Evolutionary conservation across 2,113 vertebrate species (phyloP), one percentile per base, ranked within the genome.

Genomic region (Syngnathoides biaculeatus): DNA sequence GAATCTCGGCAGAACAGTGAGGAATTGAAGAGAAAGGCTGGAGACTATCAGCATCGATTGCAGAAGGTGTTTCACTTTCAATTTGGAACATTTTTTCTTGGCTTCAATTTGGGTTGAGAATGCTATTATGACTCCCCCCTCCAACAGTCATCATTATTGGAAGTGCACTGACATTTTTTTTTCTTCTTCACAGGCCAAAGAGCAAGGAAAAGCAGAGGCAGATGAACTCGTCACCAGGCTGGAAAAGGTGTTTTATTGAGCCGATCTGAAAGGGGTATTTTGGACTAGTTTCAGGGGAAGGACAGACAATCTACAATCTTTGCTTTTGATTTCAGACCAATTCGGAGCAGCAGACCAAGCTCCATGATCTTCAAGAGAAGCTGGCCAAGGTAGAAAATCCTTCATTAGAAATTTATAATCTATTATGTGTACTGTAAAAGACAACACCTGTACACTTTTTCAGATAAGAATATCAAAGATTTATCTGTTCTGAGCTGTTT

Each of bases 281-380:
- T 8, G 10, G 5, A 17, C 52, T 55, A 55, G 22, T 55, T 55
- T 57, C 14, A 17, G 55, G 15, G 15, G 6, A 27, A 30, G 30
- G 24, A 39, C 42, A 4, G 17, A 48, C 11, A 26, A 61, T 45
- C 55, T 61, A 7, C 1, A 55, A n/a, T 35, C 10, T 40, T 17
- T 50, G 24, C 58, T 60, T 45, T n/a, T 81, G 20, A 77, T 63
- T 81, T 57, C 57, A 99, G 97, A 94, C 93, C 79, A 98, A 94
- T 83, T 87, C 91, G 56, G 97, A 99, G 67, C 96, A 98, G 88
- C 96, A 97, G 79, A 83, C 86, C 68, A 99, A 94, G 90, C 95
- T 97, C 63, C 94, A 96, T 72, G 97, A 98, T 57, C 93, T 99
- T 66, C 96, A 98, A 67, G 95, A 99, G 72, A 99, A 98, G 79